A percentile compares a stretch with the other conserved stretches of the same genome.
Conservation (phyloP, 2,888 invertebrate species). For the Eurytoma californica region DNA sequence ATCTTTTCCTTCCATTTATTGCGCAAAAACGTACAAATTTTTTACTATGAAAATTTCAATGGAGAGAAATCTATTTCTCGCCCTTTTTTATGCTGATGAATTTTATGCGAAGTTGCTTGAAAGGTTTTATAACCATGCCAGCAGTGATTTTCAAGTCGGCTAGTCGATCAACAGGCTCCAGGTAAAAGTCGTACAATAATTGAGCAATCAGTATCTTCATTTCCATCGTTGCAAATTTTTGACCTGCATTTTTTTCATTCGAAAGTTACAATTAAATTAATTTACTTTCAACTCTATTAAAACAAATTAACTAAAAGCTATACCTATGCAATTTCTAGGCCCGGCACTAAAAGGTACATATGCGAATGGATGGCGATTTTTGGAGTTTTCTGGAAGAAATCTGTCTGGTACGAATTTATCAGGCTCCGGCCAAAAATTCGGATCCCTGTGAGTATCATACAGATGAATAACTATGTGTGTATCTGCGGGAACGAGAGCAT, state of each 20-base stretch:
- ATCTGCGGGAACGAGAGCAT: neutral
- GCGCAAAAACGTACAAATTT: no score
- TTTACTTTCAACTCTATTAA: no score
- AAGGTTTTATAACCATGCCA: neutral
- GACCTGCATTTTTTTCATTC: neutral
- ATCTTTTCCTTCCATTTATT: no score
- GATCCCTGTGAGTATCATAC: conserved; percentile 32
- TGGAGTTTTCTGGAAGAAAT: conserved; percentile 20
- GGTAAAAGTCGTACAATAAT: conserved; percentile 55
- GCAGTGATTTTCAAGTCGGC: neutral
- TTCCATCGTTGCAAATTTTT: conserved; percentile 31
- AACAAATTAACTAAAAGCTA: no score
- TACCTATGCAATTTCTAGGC: conserved; percentile 42
- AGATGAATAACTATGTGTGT: conserved; percentile 12
- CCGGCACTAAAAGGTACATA: conserved; percentile 41
- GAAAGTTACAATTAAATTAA: neutral
- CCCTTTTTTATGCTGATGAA: neutral
- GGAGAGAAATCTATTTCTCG: no score
- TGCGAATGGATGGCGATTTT: conserved; percentile 14
- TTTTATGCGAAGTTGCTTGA: neutral
- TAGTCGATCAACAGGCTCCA: conserved; percentile 38
- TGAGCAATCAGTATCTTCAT: conserved; percentile 49
- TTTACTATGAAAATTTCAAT: no score
- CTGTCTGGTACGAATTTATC: conserved; percentile 40
- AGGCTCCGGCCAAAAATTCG: conserved; percentile 39